phyloP scores from a whole-genome alignment of 2,797 vertebrate species.

The Heterohyrax brucei region DNA sequence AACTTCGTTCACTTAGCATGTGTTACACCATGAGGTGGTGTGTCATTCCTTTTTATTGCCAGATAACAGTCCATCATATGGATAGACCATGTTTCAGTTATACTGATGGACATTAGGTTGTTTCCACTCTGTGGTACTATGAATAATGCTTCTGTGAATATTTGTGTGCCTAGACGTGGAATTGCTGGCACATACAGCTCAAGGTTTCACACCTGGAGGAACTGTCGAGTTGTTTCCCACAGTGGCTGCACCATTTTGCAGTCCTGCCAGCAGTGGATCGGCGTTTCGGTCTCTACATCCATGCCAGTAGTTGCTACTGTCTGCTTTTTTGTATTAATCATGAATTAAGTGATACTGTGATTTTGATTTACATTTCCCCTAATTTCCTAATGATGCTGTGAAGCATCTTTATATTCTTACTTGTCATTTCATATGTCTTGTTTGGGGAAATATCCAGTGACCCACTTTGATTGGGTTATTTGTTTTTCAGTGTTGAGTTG shows the following conservation, averaged over 20 bases:
- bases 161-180: background rate
- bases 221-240: background rate
- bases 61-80: background rate
- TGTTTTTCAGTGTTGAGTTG: conserved; percentile 19
- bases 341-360: background rate
- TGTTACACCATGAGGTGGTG: too few species aligned
- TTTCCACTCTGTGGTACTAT: background rate
- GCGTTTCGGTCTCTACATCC: background rate
- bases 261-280: background rate
- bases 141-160: background rate
- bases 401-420: background rate
- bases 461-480: background rate
- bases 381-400: background rate
- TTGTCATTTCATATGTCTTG: background rate
- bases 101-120: background rate
- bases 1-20: background rate
- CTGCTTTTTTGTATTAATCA: background rate
- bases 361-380: conserved; percentile 1
- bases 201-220: background rate
- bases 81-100: background rate
- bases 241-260: background rate
- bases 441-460: conserved; percentile 37
- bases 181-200: background rate
- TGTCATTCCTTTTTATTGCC: background rate
- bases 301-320: background rate